These are phyloP conservation scores for Acrocephalus arundinaceus DNA, from an alignment of 2,113 vertebrate genomes.

Conservation along the genomic window DNA sequence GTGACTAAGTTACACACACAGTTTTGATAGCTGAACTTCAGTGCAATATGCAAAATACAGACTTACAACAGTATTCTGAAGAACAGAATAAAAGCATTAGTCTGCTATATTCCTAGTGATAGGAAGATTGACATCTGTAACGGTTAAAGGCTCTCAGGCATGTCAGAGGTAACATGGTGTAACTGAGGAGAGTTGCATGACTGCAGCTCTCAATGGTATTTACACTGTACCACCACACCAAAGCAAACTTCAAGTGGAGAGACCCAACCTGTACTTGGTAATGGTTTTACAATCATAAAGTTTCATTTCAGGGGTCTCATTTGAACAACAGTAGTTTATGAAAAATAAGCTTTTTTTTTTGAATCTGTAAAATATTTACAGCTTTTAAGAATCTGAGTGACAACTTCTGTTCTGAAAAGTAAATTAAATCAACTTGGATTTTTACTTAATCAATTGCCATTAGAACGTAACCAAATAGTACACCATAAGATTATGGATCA, in stretches of 20 bases:
- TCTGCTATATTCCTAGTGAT: not conserved
- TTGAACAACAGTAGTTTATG: not conserved
- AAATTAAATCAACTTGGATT: not conserved
- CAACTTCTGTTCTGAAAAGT: not conserved
- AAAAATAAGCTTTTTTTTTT: not conserved
- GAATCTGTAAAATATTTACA: not conserved
- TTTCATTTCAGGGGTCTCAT: not conserved
- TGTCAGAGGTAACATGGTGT: not conserved
- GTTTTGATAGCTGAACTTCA: not conserved
- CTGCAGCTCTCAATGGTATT: not conserved
- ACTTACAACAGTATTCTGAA: not conserved
- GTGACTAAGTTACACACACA: not conserved
- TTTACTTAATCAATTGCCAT: not conserved
- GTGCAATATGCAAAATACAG: not conserved
- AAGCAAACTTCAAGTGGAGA: not conserved
- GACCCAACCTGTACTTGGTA: not conserved
- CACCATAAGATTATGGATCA: not conserved
- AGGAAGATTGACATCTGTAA: not conserved
- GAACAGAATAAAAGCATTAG: not conserved
- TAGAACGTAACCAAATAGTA: not conserved
- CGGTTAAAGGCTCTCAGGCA: not conserved
- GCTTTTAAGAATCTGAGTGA: not conserved
- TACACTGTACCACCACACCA: not conserved
- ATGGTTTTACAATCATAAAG: not conserved
- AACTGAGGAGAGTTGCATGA: not conserved